Conservation (phyloP, 2,888 invertebrate species). For the Cinara cedri region DNA sequence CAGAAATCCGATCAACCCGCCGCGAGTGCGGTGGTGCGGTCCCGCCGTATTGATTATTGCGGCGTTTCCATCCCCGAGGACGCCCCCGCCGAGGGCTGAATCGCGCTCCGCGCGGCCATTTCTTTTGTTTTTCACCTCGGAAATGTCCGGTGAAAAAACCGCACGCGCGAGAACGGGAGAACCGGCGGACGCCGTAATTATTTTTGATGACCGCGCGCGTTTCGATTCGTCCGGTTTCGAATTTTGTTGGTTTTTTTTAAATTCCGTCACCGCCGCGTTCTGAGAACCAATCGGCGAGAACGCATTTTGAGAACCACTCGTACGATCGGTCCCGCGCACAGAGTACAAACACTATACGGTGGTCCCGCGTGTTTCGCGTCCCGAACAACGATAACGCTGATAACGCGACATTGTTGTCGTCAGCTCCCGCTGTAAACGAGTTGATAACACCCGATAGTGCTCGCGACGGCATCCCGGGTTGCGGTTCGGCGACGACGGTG, state of each 20-base stretch:
- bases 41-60: conserved; percentile 38
- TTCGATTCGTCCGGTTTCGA: background rate
- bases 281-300: background rate
- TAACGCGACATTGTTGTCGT: background rate
- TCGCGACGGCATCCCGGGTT: too few relatives aligned
- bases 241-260: too few relatives aligned
- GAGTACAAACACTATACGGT: too few relatives aligned
- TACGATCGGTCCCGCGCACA: background rate
- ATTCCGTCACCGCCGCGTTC: background rate
- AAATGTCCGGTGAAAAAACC: too few relatives aligned
- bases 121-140: too few relatives aligned
- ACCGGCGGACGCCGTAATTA: background rate
- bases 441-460: too few relatives aligned
- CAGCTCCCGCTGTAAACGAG: too few relatives aligned
- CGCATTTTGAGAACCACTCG: conserved; percentile 1
- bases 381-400: background rate
- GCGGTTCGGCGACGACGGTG: too few relatives aligned
- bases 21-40: background rate
- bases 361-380: background rate
- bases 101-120: too few relatives aligned
- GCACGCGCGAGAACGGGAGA: background rate
- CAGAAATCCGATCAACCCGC: background rate
- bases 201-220: too few relatives aligned
- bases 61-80: conserved; percentile 17
- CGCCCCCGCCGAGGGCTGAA: background rate